phyloP scores from a whole-genome alignment of 2,888 invertebrate genomes.

The Frankliniella fusca region DNA sequence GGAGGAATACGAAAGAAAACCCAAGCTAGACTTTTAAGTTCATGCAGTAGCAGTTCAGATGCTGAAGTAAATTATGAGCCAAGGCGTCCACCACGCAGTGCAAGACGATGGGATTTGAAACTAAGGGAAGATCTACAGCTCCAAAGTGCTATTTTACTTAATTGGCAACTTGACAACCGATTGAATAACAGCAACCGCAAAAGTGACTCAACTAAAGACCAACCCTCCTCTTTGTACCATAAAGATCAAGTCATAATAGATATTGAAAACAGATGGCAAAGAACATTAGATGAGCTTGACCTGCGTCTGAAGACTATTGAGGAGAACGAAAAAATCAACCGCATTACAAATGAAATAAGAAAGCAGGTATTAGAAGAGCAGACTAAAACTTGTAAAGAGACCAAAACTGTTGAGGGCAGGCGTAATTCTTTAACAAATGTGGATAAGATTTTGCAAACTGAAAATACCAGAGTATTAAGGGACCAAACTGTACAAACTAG shows the following conservation, averaged over 20 bases:
- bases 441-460: neutral
- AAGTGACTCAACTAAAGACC: neutral
- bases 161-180: neutral
- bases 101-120: neutral
- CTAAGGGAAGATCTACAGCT: neutral
- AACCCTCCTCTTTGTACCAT: neutral
- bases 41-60: neutral
- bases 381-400: neutral
- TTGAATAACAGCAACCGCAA: neutral
- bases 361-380: neutral
- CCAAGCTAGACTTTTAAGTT: neutral
- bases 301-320: neutral
- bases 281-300: neutral
- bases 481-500: neutral
- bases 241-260: neutral
- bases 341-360: neutral
- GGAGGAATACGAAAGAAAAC: neutral
- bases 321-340: neutral
- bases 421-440: neutral
- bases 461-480: neutral
- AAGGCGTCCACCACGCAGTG: neutral
- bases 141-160: conserved; percentile 6
- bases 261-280: neutral
- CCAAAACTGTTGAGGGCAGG: no score
- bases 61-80: neutral